Evolutionary conservation across 2,113 vertebrate genomes (phyloP).

Genomic region (Eulacestoma nigropectus): DNA sequence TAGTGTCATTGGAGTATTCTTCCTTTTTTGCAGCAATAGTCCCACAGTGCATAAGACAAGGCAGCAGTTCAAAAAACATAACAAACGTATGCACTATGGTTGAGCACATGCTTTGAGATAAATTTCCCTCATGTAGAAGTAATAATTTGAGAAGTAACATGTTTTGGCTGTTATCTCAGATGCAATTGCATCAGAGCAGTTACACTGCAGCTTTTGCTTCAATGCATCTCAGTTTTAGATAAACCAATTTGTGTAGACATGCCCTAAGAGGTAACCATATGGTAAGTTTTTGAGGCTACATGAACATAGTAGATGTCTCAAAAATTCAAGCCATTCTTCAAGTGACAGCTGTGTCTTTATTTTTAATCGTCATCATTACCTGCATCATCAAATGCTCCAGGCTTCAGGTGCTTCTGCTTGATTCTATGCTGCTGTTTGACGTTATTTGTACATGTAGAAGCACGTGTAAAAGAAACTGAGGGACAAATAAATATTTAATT

Average conservation of each 20-base stretch:
- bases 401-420: not conserved
- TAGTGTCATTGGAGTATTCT: not conserved
- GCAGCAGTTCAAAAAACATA: not conserved
- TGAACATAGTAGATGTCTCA: not conserved
- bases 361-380: constrained; percentile 8
- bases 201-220: constrained; percentile 43
- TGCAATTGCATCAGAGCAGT: constrained; percentile 48
- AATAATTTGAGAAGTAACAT: constrained; percentile 32
- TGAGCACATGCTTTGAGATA: not conserved
- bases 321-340: not conserved
- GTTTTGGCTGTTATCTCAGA: constrained; percentile 30
- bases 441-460: not conserved
- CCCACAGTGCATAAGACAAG: not conserved
- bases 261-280: constrained; percentile 52
- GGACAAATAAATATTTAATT: not conserved
- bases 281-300: constrained; percentile 11
- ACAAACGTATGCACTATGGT: not conserved
- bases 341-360: constrained; percentile 24
- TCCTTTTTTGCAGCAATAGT: not conserved
- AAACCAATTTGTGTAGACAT: constrained; percentile 30
- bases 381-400: not conserved
- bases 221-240: constrained; percentile 17
- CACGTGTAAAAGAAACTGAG: not conserved
- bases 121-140: constrained; percentile 33
- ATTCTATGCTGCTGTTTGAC: not conserved